phyloP scores from a whole-genome alignment of 2,797 vertebrate genomes.

The Sciurus carolinensis region DNA sequence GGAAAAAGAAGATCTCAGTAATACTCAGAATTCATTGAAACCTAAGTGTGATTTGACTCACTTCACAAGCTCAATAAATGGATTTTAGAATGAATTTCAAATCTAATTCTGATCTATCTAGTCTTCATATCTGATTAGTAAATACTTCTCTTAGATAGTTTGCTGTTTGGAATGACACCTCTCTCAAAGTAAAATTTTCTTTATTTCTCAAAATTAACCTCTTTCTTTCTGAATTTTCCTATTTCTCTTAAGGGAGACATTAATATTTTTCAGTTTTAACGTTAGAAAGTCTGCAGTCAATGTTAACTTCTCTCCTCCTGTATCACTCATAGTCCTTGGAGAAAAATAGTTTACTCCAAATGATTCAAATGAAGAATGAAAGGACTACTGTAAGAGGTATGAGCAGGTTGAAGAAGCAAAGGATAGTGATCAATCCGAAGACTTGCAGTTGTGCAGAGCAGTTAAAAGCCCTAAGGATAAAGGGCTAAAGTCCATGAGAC shows the following conservation, averaged over 20 bases:
- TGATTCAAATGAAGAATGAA: background rate
- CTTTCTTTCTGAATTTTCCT: constrained; percentile 19
- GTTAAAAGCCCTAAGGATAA: background rate
- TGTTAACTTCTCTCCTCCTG: background rate
- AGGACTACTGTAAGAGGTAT: background rate
- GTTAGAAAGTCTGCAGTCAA: background rate
- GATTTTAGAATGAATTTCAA: background rate
- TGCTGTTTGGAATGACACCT: background rate
- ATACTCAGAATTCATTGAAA: background rate
- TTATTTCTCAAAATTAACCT: background rate
- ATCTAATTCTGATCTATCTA: background rate
- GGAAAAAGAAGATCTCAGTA: background rate
- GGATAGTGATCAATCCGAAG: too few species aligned
- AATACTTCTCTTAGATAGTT: background rate
- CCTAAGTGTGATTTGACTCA: background rate
- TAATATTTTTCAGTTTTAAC: background rate
- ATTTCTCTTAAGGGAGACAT: background rate
- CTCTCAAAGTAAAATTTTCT: background rate
- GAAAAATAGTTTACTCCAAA: background rate
- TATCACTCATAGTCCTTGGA: background rate
- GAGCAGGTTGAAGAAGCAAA: background rate
- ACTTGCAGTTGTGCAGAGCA: background rate
- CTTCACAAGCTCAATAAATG: background rate
- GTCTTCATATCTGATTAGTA: background rate
- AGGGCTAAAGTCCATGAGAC: background rate